A percentile compares a stretch with the other conserved stretches of the same genome.
These are phyloP conservation scores for Trachemys scripta DNA, from an alignment of 2,113 vertebrate species.

Conservation along the genomic window DNA sequence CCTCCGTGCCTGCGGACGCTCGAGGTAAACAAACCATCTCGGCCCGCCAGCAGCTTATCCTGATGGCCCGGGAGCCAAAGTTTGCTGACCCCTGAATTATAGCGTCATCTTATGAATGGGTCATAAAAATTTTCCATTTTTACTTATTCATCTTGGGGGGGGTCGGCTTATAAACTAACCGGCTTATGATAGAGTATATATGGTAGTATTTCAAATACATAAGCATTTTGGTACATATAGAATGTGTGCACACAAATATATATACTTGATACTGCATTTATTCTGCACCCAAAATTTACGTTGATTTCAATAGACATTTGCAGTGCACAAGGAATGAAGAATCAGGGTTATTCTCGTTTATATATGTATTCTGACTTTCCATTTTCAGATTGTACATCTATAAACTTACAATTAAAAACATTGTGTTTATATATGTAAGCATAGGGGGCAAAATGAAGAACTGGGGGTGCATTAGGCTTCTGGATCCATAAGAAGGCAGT, in stretches of 20 bases:
- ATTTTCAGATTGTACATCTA: constrained; percentile 28
- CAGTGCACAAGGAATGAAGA: neutral
- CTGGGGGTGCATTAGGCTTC: neutral
- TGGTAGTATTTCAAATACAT: neutral
- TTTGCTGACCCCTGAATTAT: too few relatives aligned
- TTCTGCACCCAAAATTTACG: neutral
- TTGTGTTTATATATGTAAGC: constrained; percentile 14
- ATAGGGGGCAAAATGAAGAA: constrained; percentile 22
- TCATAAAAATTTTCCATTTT: too few relatives aligned
- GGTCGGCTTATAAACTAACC: too few relatives aligned
- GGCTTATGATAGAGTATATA: too few relatives aligned
- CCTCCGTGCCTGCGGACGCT: too few relatives aligned
- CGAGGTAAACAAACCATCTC: too few relatives aligned
- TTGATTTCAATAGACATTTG: neutral
- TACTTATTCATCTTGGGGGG: too few relatives aligned
- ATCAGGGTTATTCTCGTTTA: constrained; percentile 26
- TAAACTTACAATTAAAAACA: constrained; percentile 35
- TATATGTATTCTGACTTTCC: neutral
- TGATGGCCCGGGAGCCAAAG: too few relatives aligned
- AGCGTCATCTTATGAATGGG: too few relatives aligned
- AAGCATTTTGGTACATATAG: neutral
- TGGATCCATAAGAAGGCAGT: constrained; percentile 35
- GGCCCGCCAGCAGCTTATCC: too few relatives aligned
- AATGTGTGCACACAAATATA: neutral
- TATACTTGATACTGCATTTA: neutral